Conservation (phyloP, 2,888 invertebrate species). For the Heterodera filipjevi region DNA sequence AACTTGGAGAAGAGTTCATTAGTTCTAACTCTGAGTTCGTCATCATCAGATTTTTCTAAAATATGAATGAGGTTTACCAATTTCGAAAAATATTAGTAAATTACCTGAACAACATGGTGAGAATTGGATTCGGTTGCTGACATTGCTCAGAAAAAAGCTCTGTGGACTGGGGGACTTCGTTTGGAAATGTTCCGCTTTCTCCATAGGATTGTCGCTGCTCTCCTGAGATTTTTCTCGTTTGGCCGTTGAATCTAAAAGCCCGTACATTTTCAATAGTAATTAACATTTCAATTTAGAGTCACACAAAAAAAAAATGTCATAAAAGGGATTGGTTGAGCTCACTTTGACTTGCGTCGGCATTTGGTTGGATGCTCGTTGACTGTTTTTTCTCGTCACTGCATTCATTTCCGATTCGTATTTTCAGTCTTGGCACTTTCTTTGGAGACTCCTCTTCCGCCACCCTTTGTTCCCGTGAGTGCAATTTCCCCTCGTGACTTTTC, state of each 20-base stretch:
- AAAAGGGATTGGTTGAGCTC: too few relatives aligned
- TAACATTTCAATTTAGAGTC: background rate
- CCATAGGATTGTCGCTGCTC: background rate
- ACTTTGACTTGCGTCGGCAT: background rate
- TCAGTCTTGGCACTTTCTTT: background rate
- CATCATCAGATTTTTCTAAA: constrained; percentile 11
- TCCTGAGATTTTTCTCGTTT: background rate
- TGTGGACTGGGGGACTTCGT: background rate
- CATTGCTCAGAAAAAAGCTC: background rate
- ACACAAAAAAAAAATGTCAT: too few relatives aligned
- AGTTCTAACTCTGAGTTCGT: constrained; percentile 1
- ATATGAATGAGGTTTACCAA: background rate
- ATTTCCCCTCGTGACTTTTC: background rate
- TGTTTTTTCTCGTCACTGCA: background rate
- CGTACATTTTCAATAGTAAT: background rate
- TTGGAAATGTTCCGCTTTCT: background rate
- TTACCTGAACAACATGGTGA: constrained; percentile 10
- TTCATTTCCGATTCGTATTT: background rate
- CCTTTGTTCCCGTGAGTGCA: background rate
- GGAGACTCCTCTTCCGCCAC: constrained; percentile 1
- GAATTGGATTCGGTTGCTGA: background rate
- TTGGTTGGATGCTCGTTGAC: background rate
- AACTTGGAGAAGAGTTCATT: constrained; percentile 13
- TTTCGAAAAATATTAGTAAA: background rate
- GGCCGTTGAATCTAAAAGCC: background rate